phyloP scores from a whole-genome alignment of 2,113 vertebrate species.

The Actinemys pallida region DNA sequence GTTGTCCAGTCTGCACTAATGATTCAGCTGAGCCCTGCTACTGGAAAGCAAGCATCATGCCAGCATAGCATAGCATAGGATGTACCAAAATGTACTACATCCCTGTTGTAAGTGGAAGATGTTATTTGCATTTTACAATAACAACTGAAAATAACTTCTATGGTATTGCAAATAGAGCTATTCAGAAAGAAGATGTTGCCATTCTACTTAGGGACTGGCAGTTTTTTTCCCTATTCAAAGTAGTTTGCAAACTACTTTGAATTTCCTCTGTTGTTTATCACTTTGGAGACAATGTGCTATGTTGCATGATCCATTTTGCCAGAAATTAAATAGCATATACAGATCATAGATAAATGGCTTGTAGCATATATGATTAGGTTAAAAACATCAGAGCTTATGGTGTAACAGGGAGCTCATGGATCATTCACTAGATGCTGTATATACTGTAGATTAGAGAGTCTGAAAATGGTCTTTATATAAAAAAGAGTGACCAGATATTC shows the following conservation, averaged over 20 bases:
- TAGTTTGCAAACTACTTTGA: neutral
- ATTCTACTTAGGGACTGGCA: neutral
- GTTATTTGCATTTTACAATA: neutral
- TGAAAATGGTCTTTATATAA: neutral
- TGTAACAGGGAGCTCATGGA: neutral
- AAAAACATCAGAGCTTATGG: neutral
- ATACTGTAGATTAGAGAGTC: neutral
- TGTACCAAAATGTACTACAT: too few relatives aligned
- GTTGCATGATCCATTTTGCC: neutral
- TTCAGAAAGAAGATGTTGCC: neutral
- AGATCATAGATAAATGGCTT: neutral
- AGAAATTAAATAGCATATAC: neutral
- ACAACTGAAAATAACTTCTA: neutral
- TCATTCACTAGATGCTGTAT: neutral
- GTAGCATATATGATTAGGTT: neutral
- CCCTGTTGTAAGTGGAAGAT: neutral
- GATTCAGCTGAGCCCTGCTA: neutral
- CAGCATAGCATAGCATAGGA: neutral
- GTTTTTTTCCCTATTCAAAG: neutral
- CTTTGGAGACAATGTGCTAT: accelerated
- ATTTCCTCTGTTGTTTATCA: neutral
- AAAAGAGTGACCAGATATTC: neutral
- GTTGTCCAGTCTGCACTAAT: neutral
- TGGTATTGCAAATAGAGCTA: neutral
- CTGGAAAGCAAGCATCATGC: neutral